A percentile compares a stretch with the other conserved stretches of the same genome.
These are phyloP conservation scores for Varroa destructor DNA, from an alignment of 1,140 invertebrate genomes.

Conservation along the genomic window DNA sequence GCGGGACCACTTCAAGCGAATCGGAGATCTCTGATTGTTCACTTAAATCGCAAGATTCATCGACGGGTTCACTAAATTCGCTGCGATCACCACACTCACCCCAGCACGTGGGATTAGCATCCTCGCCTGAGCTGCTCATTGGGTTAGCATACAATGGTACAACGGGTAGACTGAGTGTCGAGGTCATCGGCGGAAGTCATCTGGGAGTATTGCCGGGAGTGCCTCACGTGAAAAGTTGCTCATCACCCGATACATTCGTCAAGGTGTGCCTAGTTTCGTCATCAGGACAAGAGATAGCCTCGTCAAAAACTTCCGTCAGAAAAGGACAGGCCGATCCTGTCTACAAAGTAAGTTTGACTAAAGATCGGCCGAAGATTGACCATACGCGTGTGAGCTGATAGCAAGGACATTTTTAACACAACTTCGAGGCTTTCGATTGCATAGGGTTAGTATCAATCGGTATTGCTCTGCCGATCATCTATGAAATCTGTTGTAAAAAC, in stretches of 20 bases:
- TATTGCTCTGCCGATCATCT: neutral
- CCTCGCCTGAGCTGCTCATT: slow-evolving; percentile 60
- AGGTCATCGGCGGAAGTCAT: slow-evolving; percentile 57
- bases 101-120: slow-evolving; percentile 60
- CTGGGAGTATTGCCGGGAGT: slow-evolving; percentile 27
- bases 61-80: slow-evolving; percentile 75
- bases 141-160: slow-evolving; percentile 82
- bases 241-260: slow-evolving; percentile 70
- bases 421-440: neutral
- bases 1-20: too few species aligned
- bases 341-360: neutral
- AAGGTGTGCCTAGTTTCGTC: slow-evolving; percentile 78
- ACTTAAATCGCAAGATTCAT: neutral
- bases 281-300: slow-evolving; percentile 76
- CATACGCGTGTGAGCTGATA: neutral
- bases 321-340: slow-evolving; percentile 76
- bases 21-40: too few species aligned
- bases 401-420: neutral
- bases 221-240: slow-evolving; percentile 24
- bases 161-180: slow-evolving; percentile 77
- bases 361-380: neutral
- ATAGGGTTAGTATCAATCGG: neutral
- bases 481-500: neutral
- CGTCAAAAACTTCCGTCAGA: slow-evolving; percentile 74
- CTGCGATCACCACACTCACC: slow-evolving; percentile 75